Evolutionary conservation across 2,113 vertebrate species (phyloP).

Genomic region (rabbit (Oryctolagus cuniculus)): DNA sequence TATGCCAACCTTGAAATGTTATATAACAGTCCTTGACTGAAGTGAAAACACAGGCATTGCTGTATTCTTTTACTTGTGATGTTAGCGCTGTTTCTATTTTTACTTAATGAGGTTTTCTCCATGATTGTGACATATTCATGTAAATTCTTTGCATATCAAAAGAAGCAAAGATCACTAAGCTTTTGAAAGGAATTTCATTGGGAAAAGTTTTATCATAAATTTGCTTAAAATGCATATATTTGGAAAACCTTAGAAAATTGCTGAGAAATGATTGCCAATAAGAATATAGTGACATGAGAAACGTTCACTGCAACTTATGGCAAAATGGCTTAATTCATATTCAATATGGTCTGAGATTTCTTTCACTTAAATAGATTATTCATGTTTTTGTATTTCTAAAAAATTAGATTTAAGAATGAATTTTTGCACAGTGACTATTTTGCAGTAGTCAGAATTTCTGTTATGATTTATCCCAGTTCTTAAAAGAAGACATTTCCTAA

Average conservation of each 20-base stretch:
- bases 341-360: not conserved
- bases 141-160: conserved; percentile 72
- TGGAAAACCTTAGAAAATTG: conserved; percentile 57
- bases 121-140: conserved; percentile 53
- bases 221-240: conserved; percentile 48
- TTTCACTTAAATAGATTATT: conserved; percentile 52
- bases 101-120: conserved; percentile 65
- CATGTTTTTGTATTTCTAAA: conserved; percentile 28
- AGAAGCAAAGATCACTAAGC: conserved; percentile 37
- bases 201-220: conserved; percentile 54
- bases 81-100: conserved; percentile 54
- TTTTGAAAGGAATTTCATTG: conserved; percentile 48
- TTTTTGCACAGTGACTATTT: conserved; percentile 62
- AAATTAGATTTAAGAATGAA: conserved; percentile 37
- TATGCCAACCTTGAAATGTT: conserved; percentile 23
- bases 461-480: conserved; percentile 58
- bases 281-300: conserved; percentile 67
- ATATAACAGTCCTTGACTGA: conserved; percentile 39
- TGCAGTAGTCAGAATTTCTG: not conserved
- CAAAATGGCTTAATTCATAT: conserved; percentile 65
- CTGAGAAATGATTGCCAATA: conserved; percentile 13
- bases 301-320: conserved; percentile 55
- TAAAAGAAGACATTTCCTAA: conserved; percentile 65
- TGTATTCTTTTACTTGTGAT: conserved; percentile 44
- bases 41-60: conserved; percentile 51